phyloP scores from a whole-genome alignment of 1,140 invertebrate genomes.

The Drosophila erecta region DNA sequence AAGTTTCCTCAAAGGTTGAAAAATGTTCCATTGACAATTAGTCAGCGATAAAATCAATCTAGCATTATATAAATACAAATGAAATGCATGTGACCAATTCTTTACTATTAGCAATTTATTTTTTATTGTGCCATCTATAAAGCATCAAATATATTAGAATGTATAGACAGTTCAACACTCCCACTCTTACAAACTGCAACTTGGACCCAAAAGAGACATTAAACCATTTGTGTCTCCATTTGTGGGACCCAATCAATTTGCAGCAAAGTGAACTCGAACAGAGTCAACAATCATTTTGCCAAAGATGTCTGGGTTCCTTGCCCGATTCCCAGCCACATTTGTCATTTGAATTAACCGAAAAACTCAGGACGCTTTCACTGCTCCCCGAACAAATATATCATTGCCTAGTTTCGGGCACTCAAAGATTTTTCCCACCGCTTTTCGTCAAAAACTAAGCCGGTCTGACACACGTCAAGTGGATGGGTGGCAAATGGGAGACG shows the following conservation, averaged over 20 bases:
- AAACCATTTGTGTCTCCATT: slow-evolving; percentile 28
- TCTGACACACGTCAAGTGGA: slow-evolving; percentile 64
- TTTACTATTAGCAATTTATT: no score
- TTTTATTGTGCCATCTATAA: no score
- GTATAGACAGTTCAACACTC: slow-evolving; percentile 1
- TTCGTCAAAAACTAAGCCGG: slow-evolving; percentile 61
- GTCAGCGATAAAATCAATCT: no score
- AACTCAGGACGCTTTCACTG: slow-evolving; percentile 36
- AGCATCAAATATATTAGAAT: no score
- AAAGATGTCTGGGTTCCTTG: slow-evolving; percentile 21
- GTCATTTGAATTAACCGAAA: slow-evolving; percentile 52
- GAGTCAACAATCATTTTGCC: slow-evolving; percentile 47
- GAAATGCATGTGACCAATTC: no score
- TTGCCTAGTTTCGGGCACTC: slow-evolving; percentile 57
- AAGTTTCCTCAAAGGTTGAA: no score
- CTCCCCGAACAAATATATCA: slow-evolving; percentile 59
- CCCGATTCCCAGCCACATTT: slow-evolving; percentile 37
- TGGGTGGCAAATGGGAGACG: slow-evolving; percentile 1
- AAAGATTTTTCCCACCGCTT: slow-evolving; percentile 39
- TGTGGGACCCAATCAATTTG: slow-evolving; percentile 34
- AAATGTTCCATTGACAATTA: no score
- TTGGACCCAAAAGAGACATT: slow-evolving; percentile 9
- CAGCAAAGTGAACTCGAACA: slow-evolving; percentile 44
- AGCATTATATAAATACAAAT: no score
- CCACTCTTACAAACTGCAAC: slow-evolving; percentile 5